Evolutionary conservation across 92 coral and sea anemone genomes (phyloP).

Genomic region (Porites divaricata): DNA sequence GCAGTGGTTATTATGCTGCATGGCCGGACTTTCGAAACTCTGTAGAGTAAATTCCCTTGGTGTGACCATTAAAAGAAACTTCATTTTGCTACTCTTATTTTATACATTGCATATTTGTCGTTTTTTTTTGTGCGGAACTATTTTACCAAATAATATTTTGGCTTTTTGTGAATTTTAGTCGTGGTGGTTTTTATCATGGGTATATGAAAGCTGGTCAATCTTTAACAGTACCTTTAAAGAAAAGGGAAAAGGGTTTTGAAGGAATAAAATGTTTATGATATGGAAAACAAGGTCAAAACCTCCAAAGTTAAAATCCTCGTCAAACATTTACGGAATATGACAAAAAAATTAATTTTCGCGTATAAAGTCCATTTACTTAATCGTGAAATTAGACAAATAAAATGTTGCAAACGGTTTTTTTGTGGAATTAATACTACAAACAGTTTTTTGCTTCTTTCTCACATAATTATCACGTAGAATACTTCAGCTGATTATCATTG

Average conservation of each 20-base stretch:
- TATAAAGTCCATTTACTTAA: conserved; percentile 8
- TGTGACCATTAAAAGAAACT: background rate
- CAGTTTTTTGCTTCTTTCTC: background rate
- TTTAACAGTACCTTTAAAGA: no score
- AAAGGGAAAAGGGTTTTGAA: no score
- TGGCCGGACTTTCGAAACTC: no score
- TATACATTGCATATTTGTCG: no score
- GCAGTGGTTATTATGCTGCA: no score
- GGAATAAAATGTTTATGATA: background rate
- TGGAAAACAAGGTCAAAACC: background rate
- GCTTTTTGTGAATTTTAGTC: no score
- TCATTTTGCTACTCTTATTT: no score
- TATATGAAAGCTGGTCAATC: no score
- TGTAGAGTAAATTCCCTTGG: background rate
- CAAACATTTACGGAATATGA: background rate
- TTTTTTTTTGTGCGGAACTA: no score
- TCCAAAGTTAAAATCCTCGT: background rate
- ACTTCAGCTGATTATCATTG: conserved; percentile 6
- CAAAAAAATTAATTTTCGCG: background rate
- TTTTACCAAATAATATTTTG: no score
- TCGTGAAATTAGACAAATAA: conserved; percentile 11
- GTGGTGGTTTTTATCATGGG: no score
- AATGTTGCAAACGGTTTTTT: conserved; percentile 11
- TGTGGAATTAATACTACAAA: conserved; percentile 13
- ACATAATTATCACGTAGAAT: conserved; percentile 26